Conservation (phyloP, 2,888 invertebrate genomes). For the Chorisops tibialis region DNA sequence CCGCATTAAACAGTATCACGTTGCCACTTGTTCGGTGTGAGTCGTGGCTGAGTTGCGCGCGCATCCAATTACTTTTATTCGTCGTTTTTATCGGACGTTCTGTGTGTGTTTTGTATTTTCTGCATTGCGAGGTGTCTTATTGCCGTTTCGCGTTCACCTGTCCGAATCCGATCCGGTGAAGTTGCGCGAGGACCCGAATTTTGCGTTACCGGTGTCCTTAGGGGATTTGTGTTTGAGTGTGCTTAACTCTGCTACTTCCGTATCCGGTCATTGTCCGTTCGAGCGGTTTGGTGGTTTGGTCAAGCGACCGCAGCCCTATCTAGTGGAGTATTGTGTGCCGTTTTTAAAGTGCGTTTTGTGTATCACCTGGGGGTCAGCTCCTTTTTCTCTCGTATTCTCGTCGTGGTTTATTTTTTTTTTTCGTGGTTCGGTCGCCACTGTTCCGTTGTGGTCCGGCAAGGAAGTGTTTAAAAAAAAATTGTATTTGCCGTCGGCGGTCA, state of each 20-base stretch:
- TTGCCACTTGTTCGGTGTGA: conserved; percentile 31
- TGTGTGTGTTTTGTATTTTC: not conserved
- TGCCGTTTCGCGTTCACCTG: conserved; percentile 10
- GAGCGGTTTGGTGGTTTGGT: not conserved
- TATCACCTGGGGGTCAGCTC: conserved; percentile 4
- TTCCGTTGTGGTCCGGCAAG: conserved; percentile 10
- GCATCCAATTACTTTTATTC: conserved; percentile 20
- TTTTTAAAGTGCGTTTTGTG: not conserved
- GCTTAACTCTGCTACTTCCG: conserved; percentile 11
- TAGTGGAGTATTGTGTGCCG: not conserved
- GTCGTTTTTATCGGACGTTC: not conserved
- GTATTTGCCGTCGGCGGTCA: conserved; percentile 11
- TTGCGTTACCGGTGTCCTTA: not conserved
- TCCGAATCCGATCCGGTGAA: conserved; percentile 4
- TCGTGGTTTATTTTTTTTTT: not conserved
- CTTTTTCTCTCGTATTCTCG: not conserved
- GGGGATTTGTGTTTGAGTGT: conserved; percentile 1
- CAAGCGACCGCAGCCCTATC: conserved; percentile 1
- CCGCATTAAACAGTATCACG: conserved; percentile 30
- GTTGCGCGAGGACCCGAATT: not conserved
- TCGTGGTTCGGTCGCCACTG: conserved; percentile 1
- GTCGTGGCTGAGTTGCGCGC: conserved; percentile 27
- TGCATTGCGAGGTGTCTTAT: conserved; percentile 4
- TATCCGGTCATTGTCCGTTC: conserved; percentile 9
- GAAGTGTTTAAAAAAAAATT: conserved; percentile 1